Percentiles rank a stretch among this genome's conserved stretches.
phyloP scores from a whole-genome alignment of 1,140 invertebrate species.

The Drosophila pruinosa region DNA sequence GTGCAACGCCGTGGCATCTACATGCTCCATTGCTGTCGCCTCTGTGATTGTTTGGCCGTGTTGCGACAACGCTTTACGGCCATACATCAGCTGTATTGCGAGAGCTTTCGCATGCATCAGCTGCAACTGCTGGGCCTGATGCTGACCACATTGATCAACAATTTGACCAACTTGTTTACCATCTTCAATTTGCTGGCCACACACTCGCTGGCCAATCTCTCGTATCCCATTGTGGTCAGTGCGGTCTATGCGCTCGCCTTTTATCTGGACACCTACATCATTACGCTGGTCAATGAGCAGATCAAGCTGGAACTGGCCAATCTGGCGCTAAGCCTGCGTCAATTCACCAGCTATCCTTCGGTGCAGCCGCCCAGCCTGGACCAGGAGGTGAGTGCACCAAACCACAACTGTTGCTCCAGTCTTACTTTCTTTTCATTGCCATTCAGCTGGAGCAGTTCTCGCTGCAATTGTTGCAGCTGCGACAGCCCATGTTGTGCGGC shows the following conservation, averaged over 20 bases:
- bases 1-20: neutral
- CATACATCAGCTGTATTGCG: constrained; percentile 53
- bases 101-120: constrained; percentile 65
- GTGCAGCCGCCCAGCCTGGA: constrained; percentile 35
- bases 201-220: constrained; percentile 40
- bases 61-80: constrained; percentile 36
- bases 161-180: constrained; percentile 69
- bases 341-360: constrained; percentile 37
- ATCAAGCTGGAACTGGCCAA: constrained; percentile 54
- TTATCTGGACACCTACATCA: constrained; percentile 72
- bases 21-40: constrained; percentile 24
- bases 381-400: constrained; percentile 40
- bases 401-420: neutral
- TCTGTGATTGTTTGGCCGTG: constrained; percentile 53
- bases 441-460: constrained; percentile 66
- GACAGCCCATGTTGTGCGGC: constrained; percentile 55
- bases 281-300: constrained; percentile 65
- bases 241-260: constrained; percentile 60
- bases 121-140: constrained; percentile 68
- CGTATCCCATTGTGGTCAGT: constrained; percentile 49
- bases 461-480: constrained; percentile 42
- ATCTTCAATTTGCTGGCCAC: constrained; percentile 68
- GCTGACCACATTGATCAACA: constrained; percentile 70
- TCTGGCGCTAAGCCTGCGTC: constrained; percentile 43
- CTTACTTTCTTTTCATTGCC: neutral